Evolutionary conservation across 1,140 invertebrate genomes (phyloP), one percentile per base, ranked within the genome.

Genomic region (Phenacoccus solenopsis): DNA sequence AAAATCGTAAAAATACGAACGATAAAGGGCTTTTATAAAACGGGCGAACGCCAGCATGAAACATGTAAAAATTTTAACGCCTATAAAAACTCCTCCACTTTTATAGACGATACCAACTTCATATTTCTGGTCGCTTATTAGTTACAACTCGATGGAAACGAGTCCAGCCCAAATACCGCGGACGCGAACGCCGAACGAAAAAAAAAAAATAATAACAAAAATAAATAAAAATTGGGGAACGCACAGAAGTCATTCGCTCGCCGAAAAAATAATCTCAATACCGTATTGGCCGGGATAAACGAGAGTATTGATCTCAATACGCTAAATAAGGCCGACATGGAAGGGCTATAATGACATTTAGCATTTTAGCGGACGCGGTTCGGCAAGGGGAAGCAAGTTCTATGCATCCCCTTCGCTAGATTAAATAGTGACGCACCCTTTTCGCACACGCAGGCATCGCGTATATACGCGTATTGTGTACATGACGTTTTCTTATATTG

Each of bases 311-410:
- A 49, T 49, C 38, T 49, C 38, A 49, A 49, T 49, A 49, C 38
- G 38, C 38, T 49, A 49, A 49, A 49, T 49, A 49, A 49, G 38
- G 38, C 38, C 16, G 38, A 10, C 38, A 49, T 49, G 38, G 38
- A 49, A 49, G 38, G 38, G 38, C 38, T 49, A 49, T 49, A 49
- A 49, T 49, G 38, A 49, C 38, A 49, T 49, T 49, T 49, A 49
- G 20, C 38, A 49, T 49, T 49, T 9, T 49, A 16, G 3, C 38
- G 38, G 20, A 9, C 5, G 38, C 38, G 16, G 38, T 16, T 32
- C 30, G 38, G 16, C 5, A 49, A n/a, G 38, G 38, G 38, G 16
- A n/a, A n/a, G n/a, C n/a, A n/a, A n/a, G 12, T 49, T 49, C 38
- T 49, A 49, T 49, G 38, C 38, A 49, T 49, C 38, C 38, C 38